phyloP scores from a whole-genome alignment of 1,140 invertebrate genomes.

The Phymorhynchus buccinoides region DNA sequence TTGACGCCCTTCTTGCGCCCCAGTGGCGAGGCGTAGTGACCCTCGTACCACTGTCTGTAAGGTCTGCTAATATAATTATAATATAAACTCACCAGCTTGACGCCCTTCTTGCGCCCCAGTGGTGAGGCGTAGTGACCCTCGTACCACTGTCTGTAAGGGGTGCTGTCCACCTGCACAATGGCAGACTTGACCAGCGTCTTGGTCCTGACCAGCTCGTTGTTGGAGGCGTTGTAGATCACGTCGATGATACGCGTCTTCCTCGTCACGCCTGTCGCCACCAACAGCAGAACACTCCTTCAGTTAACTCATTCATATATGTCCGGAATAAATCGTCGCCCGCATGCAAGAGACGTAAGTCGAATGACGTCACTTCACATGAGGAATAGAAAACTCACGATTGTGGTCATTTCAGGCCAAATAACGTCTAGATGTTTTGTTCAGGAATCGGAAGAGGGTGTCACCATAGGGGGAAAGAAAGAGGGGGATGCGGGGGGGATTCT shows the following conservation, averaged over 20 bases:
- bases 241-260: slow-evolving; percentile 99
- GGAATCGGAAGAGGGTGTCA: no score
- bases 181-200: slow-evolving; percentile 99
- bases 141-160: slow-evolving; percentile 99
- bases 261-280: slow-evolving; percentile 84
- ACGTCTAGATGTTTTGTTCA: no score
- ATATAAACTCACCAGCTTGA: slow-evolving; percentile 88
- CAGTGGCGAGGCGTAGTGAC: slow-evolving; percentile 93
- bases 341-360: no score
- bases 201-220: slow-evolving; percentile 96
- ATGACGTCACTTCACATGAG: no score
- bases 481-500: no score
- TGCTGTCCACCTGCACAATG: slow-evolving; percentile 97
- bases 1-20: slow-evolving; percentile 97
- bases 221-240: slow-evolving; percentile 99
- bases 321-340: no score
- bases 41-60: slow-evolving; percentile 99
- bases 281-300: no score
- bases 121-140: slow-evolving; percentile 96
- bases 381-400: no score
- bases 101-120: slow-evolving; percentile 94
- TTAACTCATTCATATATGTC: no score
- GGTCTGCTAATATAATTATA: no score
- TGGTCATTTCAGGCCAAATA: no score
- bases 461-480: no score